These are phyloP conservation scores for Callorhinus ursinus DNA, from an alignment of 2,113 vertebrate genomes.

Conservation along the genomic window DNA sequence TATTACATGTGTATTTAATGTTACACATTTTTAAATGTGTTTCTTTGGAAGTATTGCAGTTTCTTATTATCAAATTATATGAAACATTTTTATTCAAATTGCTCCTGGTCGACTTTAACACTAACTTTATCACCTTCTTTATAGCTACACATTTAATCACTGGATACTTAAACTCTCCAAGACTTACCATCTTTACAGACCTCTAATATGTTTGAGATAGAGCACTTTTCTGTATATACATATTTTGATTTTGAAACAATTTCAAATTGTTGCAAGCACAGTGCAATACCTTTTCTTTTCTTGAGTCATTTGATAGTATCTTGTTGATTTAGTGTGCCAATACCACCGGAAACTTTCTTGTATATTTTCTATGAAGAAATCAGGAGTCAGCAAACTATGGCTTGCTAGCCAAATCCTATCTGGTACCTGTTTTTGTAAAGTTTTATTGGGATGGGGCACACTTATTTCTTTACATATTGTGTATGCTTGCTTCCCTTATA, in stretches of 20 bases:
- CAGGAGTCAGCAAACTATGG: not conserved
- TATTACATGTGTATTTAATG: not conserved
- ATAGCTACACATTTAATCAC: not conserved
- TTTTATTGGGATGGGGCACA: not conserved
- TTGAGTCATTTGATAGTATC: not conserved
- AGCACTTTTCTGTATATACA: not conserved
- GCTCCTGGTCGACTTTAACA: not conserved
- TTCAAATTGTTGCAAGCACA: not conserved
- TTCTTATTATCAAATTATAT: not conserved
- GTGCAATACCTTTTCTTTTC: not conserved
- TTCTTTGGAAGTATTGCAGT: not conserved
- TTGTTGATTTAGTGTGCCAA: not conserved
- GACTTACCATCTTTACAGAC: not conserved
- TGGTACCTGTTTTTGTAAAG: not conserved
- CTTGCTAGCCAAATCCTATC: not conserved
- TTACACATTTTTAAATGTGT: not conserved
- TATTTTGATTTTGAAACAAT: not conserved
- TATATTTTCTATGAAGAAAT: not conserved
- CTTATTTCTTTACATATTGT: not conserved
- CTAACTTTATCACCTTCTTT: not conserved
- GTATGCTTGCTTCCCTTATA: not conserved
- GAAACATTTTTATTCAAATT: not conserved
- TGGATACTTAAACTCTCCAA: not conserved
- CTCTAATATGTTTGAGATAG: not conserved
- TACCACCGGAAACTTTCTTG: not conserved